A percentile compares a stretch with the other conserved stretches of the same genome.
phyloP scores from a whole-genome alignment of 2,113 vertebrate genomes.

The Syrrhaptes paradoxus region DNA sequence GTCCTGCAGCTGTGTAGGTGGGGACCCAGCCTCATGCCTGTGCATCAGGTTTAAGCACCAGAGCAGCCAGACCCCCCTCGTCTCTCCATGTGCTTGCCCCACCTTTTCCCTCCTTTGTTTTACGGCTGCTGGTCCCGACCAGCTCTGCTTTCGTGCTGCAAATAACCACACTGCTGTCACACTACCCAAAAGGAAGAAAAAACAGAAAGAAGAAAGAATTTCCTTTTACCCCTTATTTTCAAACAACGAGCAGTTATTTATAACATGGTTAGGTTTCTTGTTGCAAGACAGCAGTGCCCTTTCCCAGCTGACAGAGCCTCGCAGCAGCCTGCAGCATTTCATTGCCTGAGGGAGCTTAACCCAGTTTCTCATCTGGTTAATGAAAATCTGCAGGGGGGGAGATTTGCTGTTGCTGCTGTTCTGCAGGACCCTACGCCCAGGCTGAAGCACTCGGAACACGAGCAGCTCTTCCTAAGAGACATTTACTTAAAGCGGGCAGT shows the following conservation, averaged over 20 bases:
- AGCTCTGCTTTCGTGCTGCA: background rate
- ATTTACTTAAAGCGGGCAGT: background rate
- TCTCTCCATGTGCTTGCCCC: background rate
- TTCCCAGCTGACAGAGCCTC: background rate
- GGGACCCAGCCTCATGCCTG: background rate
- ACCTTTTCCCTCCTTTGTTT: background rate
- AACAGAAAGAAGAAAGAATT: background rate
- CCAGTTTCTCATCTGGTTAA: slow-evolving; percentile 15
- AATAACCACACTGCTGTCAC: background rate
- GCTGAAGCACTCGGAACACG: background rate
- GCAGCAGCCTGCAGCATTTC: background rate
- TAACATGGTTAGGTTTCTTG: background rate
- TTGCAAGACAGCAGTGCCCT: background rate
- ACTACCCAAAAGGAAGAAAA: background rate
- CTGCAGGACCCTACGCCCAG: rapidly evolving
- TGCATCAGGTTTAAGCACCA: background rate
- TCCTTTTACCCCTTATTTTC: background rate
- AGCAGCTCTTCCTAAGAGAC: background rate
- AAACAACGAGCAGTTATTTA: background rate
- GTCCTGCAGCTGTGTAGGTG: background rate
- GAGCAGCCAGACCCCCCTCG: background rate
- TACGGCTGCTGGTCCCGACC: background rate
- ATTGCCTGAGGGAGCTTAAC: slow-evolving; percentile 18
- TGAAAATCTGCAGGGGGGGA: background rate
- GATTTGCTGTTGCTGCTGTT: background rate